Base-by-base conservation (phyloP, 2,797 vertebrate species). In the Huso huso region DNA sequence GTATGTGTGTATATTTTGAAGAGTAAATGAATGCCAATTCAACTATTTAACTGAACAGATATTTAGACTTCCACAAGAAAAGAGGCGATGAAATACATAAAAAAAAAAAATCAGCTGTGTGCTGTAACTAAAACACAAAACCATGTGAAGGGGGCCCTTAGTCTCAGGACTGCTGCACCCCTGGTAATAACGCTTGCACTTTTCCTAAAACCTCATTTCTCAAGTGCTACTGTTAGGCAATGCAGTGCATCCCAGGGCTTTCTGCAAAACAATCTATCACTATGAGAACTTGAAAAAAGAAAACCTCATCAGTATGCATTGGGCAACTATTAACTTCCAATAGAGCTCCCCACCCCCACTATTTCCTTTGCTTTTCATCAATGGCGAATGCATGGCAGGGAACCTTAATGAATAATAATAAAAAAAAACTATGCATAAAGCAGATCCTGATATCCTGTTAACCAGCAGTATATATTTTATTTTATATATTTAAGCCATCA, bases 121-220 rank as follows among this genome's bases (percentile, higher is more conserved):
- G 4, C 79, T 83, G 78, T 75, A 80, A 80, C 82, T 79, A 79
- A 80, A 76, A 75, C 68, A 77, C 79, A 37, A 79, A 76, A 79
- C 80, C 75, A 74, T 75, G 64, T 60, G 75, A 82, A 83, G 86
- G 66, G 89, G 79, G 73, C 77, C 86, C 90, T 90, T 90, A 37
- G 23, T 37, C 23, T 37, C 23, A 37, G 23, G 23, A 37, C 23
- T 37, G 23, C 23, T 37, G 23, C 23, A 37, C 23, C 23, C 23
- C 23, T 37, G 23, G 88, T 90, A 82, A 12, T 65, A 68, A 84
- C 82, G 88, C 89, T 89, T 89, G 86, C 74, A 70, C 79, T 89
- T 88, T 86, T 89, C 85, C 87, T 88, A 86, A 85, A 84, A 80
- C 84, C 76, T 63, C 75, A 72, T 81, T 87, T 86, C 84, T 85